Base-by-base conservation (phyloP, 1,140 invertebrate species). In the Megalonaias nervosa region DNA sequence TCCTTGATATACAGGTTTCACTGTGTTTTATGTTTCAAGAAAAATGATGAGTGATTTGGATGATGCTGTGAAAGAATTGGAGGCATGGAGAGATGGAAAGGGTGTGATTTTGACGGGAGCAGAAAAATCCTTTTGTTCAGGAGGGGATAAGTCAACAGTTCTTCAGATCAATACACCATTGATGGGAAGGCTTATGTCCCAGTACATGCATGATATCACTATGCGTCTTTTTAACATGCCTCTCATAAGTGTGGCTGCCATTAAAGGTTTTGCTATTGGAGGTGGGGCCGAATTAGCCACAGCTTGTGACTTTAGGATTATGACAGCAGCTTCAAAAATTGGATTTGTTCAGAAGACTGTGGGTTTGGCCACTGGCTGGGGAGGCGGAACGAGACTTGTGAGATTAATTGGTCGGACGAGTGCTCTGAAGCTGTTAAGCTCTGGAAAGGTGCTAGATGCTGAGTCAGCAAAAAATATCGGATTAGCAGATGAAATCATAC, bases 41-140 rank as follows among this genome's bases (percentile, higher is more conserved):
- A 89, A 89, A 76, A 94, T 94, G 93, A 93, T 94, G 92, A 90
- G 92, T 4, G 91, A 94, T 21, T 88, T 94, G 6, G 81, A 88
- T 17, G 88, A 92, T 26, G 86, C 89, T 59, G 82, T 93, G 1
- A 57, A 74, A 17, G 84, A 90, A 58, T 84, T 94, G 21, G 91
- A 93, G 82, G 74, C 84, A 12, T 90, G 89, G 89, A 6, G 77
- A n/a, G 15, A 59, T n/a, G 93, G 93, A 13, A 93, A 93, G 90
- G 93, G 91, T 17, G 74, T 94, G 2, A 87, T 94, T 16, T 21
- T 94, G 9, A 86, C 88, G 71, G 92, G 93, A 0, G 80, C 85
- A 21, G 91, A 89, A 6, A 85, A 86, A 17, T 91, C 90, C 26
- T 94, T 94, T 84, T 94, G 93, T 85, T 93, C 93, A 5, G 94